phyloP scores from a whole-genome alignment of 2,888 invertebrate genomes.

The Archips xylosteana region DNA sequence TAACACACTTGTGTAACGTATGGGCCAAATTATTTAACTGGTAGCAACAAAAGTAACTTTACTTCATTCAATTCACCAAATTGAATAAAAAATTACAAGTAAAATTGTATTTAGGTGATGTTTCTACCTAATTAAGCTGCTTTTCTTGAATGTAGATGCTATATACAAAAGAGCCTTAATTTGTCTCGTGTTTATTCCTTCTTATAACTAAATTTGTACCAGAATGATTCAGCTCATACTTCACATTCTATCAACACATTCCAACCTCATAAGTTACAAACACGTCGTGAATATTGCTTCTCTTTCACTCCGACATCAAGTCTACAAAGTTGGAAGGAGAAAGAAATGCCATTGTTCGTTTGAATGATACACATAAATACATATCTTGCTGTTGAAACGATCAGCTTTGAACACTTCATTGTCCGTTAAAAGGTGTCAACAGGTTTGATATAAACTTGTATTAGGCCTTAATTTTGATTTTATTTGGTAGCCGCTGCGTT shows the following conservation, averaged over 20 bases:
- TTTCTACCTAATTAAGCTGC: not conserved
- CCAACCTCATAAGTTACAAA: slow-evolving; percentile 57
- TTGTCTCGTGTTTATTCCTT: slow-evolving; percentile 15
- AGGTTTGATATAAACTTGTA: not conserved
- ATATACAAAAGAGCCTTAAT: not conserved
- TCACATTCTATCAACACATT: slow-evolving; percentile 59
- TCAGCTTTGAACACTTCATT: slow-evolving; percentile 70
- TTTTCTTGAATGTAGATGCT: too few species aligned
- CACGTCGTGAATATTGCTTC: slow-evolving; percentile 67
- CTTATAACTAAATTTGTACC: slow-evolving; percentile 63
- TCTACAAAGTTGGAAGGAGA: slow-evolving; percentile 60
- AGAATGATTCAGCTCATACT: slow-evolving; percentile 78
- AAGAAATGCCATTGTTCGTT: slow-evolving; percentile 73
- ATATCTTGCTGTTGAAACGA: slow-evolving; percentile 68
- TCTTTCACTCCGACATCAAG: slow-evolving; percentile 57
- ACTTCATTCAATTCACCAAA: too few species aligned
- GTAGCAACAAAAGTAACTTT: too few species aligned
- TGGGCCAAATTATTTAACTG: too few species aligned
- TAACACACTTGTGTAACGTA: too few species aligned
- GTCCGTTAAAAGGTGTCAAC: slow-evolving; percentile 37
- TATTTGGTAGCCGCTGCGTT: not conserved
- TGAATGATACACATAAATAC: slow-evolving; percentile 83
- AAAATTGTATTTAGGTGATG: not conserved
- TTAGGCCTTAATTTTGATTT: not conserved
- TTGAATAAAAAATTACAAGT: too few species aligned